Conservation (phyloP, 2,797 vertebrate species). For the Craterocephalus amniculus region DNA sequence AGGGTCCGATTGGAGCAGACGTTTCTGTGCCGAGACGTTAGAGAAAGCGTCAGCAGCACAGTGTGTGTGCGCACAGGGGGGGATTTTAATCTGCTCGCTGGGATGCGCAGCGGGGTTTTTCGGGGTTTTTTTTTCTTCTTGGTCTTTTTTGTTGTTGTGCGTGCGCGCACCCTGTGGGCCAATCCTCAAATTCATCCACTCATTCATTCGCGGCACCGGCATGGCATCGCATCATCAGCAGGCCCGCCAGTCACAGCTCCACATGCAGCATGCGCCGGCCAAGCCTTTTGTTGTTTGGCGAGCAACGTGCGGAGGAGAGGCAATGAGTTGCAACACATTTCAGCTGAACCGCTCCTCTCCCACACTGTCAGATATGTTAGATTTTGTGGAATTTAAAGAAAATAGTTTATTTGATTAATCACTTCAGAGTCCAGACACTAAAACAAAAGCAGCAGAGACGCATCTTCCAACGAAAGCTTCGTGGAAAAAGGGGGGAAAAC, state of each 20-base stretch:
- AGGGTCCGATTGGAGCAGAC: constrained; percentile 43
- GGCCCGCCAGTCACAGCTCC: constrained; percentile 37
- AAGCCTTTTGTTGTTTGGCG: constrained; percentile 75
- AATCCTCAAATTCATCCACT: constrained; percentile 68
- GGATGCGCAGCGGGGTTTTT: constrained; percentile 9
- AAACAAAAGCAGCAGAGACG: constrained; percentile 9
- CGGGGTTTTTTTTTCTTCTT: background rate
- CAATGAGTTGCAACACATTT: constrained; percentile 41
- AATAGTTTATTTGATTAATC: constrained; percentile 13
- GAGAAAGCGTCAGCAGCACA: background rate
- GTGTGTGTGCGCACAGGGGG: constrained; percentile 14
- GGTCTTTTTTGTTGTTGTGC: constrained; percentile 18
- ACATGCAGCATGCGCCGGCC: constrained; percentile 69
- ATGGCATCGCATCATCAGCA: constrained; percentile 59
- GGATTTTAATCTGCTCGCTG: constrained; percentile 3
- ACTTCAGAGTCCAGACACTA: constrained; percentile 8
- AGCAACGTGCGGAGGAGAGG: constrained; percentile 52
- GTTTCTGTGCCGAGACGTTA: constrained; percentile 41
- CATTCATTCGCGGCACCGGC: constrained; percentile 62
- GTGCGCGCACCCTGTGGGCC: constrained; percentile 62
- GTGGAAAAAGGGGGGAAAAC: background rate
- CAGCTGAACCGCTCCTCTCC: constrained; percentile 19
- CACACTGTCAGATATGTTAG: constrained; percentile 5
- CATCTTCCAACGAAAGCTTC: background rate
- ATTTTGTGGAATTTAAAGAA: constrained; percentile 12